Conservation (phyloP, 2,797 vertebrate genomes). For the Poecilia picta region DNA sequence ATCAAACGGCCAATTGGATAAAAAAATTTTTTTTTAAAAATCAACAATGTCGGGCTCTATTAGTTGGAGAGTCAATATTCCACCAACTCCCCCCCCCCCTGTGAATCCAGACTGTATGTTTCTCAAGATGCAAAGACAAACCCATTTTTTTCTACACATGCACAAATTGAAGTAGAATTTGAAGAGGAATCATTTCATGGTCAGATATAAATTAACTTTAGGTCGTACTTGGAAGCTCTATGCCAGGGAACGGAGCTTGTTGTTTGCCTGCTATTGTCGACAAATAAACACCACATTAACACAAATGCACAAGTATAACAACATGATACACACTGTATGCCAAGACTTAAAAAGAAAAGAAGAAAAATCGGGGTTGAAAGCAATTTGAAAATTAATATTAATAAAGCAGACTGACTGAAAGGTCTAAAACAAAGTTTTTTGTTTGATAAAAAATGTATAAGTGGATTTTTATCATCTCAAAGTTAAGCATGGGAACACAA, state of each 20-base stretch:
- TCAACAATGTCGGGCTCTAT: background rate
- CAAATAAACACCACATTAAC: conserved; percentile 87
- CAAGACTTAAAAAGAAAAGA: conserved; percentile 55
- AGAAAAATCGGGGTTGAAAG: background rate
- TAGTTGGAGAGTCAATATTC: conserved; percentile 1
- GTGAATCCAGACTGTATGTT: conserved; percentile 70
- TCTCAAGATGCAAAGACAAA: conserved; percentile 75
- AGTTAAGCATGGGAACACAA: conserved; percentile 59
- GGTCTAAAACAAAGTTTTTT: background rate
- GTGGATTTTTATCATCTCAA: conserved; percentile 76
- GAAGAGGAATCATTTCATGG: conserved; percentile 76
- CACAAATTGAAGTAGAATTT: conserved; percentile 77
- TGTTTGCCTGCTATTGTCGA: conserved; percentile 87
- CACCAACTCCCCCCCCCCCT: conserved; percentile 5
- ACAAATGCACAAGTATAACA: conserved; percentile 79
- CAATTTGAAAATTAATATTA: conserved; percentile 11
- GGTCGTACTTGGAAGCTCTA: conserved; percentile 87
- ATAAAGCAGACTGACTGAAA: conserved; percentile 7
- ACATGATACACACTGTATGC: conserved; percentile 77
- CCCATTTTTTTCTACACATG: conserved; percentile 74
- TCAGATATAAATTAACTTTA: conserved; percentile 79
- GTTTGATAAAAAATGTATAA: conserved; percentile 20
- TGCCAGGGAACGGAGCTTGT: conserved; percentile 86
- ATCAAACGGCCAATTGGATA: background rate
- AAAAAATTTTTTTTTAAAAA: background rate